These are phyloP conservation scores for Tichodroma muraria DNA, from an alignment of 2,113 vertebrate genomes.

Conservation along the genomic window DNA sequence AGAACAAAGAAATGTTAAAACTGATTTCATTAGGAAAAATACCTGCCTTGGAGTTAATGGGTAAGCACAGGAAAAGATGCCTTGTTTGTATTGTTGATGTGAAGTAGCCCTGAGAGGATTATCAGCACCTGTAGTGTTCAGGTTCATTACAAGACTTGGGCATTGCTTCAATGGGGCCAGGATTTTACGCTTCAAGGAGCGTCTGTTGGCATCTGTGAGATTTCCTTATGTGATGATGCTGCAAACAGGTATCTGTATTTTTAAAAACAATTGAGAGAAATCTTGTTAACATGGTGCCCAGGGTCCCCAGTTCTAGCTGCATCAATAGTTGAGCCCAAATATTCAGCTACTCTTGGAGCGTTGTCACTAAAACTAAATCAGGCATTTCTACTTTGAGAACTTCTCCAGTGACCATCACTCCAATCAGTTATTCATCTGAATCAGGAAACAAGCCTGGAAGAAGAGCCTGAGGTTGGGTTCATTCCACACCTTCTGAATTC, in stretches of 20 bases:
- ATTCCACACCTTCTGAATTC: not conserved
- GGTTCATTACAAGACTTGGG: not conserved
- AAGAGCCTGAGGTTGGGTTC: not conserved
- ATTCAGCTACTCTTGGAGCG: not conserved
- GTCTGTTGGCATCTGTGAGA: not conserved
- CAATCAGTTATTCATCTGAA: too few species aligned
- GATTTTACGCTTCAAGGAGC: not conserved
- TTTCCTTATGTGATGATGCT: not conserved
- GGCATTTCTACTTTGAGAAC: not conserved
- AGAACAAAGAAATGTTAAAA: not conserved
- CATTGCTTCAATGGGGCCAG: not conserved
- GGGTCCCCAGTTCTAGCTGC: not conserved
- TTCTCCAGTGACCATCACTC: not conserved
- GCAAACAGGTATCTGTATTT: not conserved
- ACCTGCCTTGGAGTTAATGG: not conserved
- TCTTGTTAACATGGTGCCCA: not conserved
- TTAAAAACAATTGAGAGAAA: not conserved
- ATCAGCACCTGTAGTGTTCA: not conserved
- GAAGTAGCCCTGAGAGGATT: not conserved
- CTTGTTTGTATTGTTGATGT: not conserved
- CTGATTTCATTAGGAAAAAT: slow-evolving; percentile 11
- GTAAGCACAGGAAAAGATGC: not conserved
- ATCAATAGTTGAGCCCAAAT: not conserved
- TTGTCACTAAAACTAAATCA: not conserved
- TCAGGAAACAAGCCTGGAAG: not conserved